These are phyloP conservation scores for Megathymus violae DNA, from an alignment of 1,140 invertebrate species.

Conservation along the genomic window DNA sequence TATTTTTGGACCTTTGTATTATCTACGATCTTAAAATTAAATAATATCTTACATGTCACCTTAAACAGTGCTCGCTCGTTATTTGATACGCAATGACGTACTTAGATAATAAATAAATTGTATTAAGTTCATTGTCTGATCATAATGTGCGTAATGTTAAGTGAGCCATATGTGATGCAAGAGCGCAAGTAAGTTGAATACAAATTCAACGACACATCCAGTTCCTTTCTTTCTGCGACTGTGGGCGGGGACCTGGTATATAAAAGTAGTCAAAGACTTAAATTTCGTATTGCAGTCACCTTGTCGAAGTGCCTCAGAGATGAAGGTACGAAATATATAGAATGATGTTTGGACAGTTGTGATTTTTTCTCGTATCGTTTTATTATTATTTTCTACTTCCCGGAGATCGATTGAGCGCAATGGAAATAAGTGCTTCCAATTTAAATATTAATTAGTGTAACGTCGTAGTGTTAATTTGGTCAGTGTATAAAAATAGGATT, in stretches of 20 bases:
- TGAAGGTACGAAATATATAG: slow-evolving; percentile 64
- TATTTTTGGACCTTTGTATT: too few relatives aligned
- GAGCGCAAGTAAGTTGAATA: slow-evolving; percentile 45
- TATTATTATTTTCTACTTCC: slow-evolving; percentile 18
- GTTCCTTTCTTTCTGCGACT: slow-evolving; percentile 59
- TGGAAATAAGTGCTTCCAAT: slow-evolving; percentile 11
- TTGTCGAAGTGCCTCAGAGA: slow-evolving; percentile 55
- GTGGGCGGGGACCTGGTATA: slow-evolving; percentile 70
- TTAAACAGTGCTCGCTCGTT: too few relatives aligned
- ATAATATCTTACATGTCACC: too few relatives aligned
- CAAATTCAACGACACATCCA: slow-evolving; percentile 58
- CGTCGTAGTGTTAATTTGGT: neutral
- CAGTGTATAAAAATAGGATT: slow-evolving; percentile 6
- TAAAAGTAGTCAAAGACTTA: slow-evolving; percentile 59
- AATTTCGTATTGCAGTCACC: slow-evolving; percentile 55
- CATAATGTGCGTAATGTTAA: slow-evolving; percentile 23
- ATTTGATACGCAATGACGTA: too few relatives aligned
- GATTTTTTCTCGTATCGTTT: slow-evolving; percentile 9
- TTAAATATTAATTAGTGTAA: slow-evolving; percentile 2
- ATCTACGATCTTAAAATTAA: too few relatives aligned
- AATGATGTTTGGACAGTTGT: slow-evolving; percentile 15
- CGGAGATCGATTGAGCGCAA: neutral
- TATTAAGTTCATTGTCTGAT: slow-evolving; percentile 27
- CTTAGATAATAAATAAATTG: neutral
- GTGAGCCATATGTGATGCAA: slow-evolving; percentile 35